Evolutionary conservation across 2,113 vertebrate genomes (phyloP).

Genomic region (Danionella cerebrum): DNA sequence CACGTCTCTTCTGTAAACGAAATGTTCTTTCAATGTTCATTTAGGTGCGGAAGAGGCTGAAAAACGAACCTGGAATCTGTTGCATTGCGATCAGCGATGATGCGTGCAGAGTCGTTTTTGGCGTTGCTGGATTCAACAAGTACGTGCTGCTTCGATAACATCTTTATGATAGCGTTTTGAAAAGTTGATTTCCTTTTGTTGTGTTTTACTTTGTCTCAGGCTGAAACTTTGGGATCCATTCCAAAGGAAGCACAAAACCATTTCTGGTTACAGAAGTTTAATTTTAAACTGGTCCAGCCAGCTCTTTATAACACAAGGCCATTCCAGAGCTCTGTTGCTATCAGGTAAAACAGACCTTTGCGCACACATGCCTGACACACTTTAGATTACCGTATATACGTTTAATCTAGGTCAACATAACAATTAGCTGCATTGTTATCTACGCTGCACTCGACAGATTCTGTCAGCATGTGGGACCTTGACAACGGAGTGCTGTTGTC

Average conservation of each 20-base stretch:
- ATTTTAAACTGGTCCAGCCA: constrained; percentile 39
- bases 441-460: constrained; percentile 24
- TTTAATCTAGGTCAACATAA: background rate
- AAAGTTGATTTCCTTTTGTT: too few relatives aligned
- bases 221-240: constrained; percentile 57
- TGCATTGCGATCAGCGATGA: constrained; percentile 48
- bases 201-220: too few relatives aligned
- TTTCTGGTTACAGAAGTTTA: constrained; percentile 49
- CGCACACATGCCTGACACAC: background rate
- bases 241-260: constrained; percentile 45
- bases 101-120: constrained; percentile 48
- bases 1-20: background rate
- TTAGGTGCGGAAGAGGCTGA: constrained; percentile 52
- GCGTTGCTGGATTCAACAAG: constrained; percentile 45
- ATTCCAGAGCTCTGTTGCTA: constrained; percentile 50
- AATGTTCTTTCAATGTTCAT: background rate
- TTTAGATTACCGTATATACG: background rate
- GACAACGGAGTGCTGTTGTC: constrained; percentile 42
- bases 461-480: constrained; percentile 54
- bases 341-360: constrained; percentile 43
- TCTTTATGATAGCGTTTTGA: background rate
- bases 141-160: constrained; percentile 22
- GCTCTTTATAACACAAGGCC: constrained; percentile 50
- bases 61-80: constrained; percentile 52
- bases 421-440: background rate